phyloP scores from a whole-genome alignment of 2,888 invertebrate genomes.

The Eilema depressum region DNA sequence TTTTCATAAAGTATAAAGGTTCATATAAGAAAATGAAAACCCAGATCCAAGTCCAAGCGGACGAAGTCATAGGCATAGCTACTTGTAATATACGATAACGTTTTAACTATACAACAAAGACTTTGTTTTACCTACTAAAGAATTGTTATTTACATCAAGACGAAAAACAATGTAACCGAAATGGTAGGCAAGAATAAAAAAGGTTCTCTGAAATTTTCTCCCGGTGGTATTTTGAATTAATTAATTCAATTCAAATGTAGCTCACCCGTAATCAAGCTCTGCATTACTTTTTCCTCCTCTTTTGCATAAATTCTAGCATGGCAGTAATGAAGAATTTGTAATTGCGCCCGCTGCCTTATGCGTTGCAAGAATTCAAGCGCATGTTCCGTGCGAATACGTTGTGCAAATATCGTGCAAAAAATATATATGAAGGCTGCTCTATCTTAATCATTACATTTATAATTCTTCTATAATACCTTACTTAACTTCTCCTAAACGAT shows the following conservation, averaged over 20 bases:
- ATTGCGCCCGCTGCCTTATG: not conserved
- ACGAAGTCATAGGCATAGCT: not conserved
- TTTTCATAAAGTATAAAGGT: no score
- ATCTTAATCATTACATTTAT: no score
- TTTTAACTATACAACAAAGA: not conserved
- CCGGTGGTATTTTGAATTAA: constrained; percentile 15
- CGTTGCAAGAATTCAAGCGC: not conserved
- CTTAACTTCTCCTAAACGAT: no score
- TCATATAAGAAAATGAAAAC: no score
- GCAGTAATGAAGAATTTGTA: constrained; percentile 9
- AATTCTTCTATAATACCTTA: no score
- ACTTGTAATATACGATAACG: not conserved
- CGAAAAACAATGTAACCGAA: constrained; percentile 7
- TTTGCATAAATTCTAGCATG: constrained; percentile 16
- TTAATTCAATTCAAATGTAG: constrained; percentile 23
- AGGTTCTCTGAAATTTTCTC: constrained; percentile 4
- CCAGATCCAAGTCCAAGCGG: no score
- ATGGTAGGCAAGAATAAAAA: constrained; percentile 6
- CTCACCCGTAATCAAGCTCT: constrained; percentile 24
- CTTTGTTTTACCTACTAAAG: not conserved
- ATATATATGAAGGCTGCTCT: no score
- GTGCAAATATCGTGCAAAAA: no score
- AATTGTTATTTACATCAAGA: constrained; percentile 12
- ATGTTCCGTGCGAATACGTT: not conserved
- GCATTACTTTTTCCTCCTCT: constrained; percentile 23